phyloP scores from a whole-genome alignment of 2,888 invertebrate genomes.

The Steinernema scapterisci region DNA sequence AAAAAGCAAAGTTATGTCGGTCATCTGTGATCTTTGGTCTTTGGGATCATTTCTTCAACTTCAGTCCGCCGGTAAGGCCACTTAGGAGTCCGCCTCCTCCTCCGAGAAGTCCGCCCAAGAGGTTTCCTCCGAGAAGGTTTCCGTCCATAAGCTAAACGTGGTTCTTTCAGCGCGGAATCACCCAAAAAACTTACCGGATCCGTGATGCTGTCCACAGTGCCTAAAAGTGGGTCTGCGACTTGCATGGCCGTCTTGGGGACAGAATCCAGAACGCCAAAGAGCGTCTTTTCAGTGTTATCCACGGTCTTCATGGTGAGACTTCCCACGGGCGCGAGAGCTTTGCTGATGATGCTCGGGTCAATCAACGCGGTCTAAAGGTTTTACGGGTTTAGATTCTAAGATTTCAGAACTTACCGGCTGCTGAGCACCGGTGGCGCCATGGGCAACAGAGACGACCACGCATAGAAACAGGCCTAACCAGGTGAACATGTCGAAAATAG shows the following conservation, averaged over 20 bases:
- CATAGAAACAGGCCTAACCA: not conserved
- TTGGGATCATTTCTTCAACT: too few relatives aligned
- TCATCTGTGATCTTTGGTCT: too few relatives aligned
- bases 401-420: not conserved
- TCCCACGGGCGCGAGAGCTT: not conserved
- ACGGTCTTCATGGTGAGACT: not conserved
- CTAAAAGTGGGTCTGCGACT: not conserved
- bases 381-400: too few relatives aligned
- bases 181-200: not conserved
- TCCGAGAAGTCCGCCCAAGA: too few relatives aligned
- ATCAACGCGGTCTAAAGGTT: not conserved
- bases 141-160: too few relatives aligned
- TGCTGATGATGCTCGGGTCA: not conserved
- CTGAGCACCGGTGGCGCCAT: not conserved
- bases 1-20: too few relatives aligned
- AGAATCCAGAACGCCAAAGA: not conserved
- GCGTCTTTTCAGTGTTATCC: not conserved
- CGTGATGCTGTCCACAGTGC: not conserved
- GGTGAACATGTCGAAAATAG: not conserved
- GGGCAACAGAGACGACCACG: not conserved
- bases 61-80: too few relatives aligned
- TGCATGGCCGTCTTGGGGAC: not conserved
- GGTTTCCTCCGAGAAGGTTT: too few relatives aligned
- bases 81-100: too few relatives aligned
- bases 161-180: not conserved